phyloP scores from a whole-genome alignment of 2,797 vertebrate species.

The Gorsachius magnificus region DNA sequence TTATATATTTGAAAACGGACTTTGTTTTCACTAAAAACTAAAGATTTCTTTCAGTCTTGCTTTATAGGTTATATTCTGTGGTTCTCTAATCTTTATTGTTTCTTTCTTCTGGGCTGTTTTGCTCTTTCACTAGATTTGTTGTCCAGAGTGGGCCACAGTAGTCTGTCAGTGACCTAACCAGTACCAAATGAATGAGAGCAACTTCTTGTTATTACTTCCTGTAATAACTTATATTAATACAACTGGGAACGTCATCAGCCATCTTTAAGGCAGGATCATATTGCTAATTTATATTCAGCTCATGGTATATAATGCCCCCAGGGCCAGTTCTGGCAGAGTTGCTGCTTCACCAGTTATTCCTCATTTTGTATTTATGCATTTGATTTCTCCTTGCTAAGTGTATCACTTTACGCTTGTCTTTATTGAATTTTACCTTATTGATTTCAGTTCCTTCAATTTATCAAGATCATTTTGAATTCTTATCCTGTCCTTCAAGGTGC shows the following conservation, averaged over 20 bases:
- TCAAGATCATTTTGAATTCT: conserved; percentile 44
- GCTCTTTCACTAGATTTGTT: background rate
- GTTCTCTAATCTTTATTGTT: background rate
- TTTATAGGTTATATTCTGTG: background rate
- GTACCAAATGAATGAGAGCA: background rate
- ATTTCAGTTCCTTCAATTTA: conserved; percentile 52
- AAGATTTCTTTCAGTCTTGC: background rate
- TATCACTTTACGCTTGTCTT: conserved; percentile 51
- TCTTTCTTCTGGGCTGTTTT: background rate
- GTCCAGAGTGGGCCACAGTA: background rate
- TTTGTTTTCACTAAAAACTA: background rate
- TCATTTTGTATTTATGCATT: conserved; percentile 40
- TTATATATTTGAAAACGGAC: background rate
- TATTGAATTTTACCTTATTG: conserved; percentile 57
- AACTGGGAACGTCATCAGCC: background rate
- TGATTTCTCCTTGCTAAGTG: conserved; percentile 57
- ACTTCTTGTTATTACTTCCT: background rate
- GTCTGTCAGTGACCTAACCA: background rate
- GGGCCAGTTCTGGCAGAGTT: conserved; percentile 24
- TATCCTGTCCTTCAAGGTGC: background rate
- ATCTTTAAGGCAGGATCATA: conserved; percentile 9
- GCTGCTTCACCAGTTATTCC: conserved; percentile 45
- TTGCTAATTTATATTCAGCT: conserved; percentile 32
- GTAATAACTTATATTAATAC: background rate
- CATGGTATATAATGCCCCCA: background rate